Conservation (phyloP, 2,113 vertebrate species). For the Phalacrocorax pelagicus region DNA sequence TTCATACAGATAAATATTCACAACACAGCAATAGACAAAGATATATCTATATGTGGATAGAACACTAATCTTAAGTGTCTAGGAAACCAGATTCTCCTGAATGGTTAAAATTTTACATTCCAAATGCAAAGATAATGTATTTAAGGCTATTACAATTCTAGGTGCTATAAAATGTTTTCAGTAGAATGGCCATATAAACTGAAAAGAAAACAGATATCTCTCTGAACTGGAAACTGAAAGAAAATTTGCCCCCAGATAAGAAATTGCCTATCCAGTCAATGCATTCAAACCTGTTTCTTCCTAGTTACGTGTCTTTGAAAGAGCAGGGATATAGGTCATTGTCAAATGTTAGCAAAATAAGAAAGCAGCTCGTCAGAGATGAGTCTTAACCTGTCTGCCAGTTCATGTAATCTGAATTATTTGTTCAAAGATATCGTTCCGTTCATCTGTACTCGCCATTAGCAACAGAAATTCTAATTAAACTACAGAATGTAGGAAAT, state of each 20-base stretch:
- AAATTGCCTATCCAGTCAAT: conserved; percentile 54
- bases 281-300: conserved; percentile 41
- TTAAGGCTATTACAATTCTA: conserved; percentile 32
- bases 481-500: neutral
- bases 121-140: conserved; percentile 40
- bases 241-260: conserved; percentile 59
- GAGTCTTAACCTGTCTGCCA: neutral
- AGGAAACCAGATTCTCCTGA: conserved; percentile 49
- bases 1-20: neutral
- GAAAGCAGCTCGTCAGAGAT: neutral
- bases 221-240: conserved; percentile 57
- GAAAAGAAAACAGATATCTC: conserved; percentile 63
- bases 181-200: conserved; percentile 59
- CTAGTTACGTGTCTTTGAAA: neutral
- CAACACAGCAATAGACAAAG: neutral
- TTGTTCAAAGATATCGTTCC: neutral
- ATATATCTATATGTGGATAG: neutral
- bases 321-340: neutral
- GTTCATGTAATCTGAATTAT: neutral
- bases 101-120: conserved; percentile 57
- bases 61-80: neutral
- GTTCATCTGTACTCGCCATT: neutral
- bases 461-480: conserved; percentile 5
- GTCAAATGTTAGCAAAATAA: conserved; percentile 29
- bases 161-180: conserved; percentile 37